These are phyloP conservation scores for Heliconius hermathena DNA, from an alignment of 1,140 invertebrate species.

Conservation along the genomic window DNA sequence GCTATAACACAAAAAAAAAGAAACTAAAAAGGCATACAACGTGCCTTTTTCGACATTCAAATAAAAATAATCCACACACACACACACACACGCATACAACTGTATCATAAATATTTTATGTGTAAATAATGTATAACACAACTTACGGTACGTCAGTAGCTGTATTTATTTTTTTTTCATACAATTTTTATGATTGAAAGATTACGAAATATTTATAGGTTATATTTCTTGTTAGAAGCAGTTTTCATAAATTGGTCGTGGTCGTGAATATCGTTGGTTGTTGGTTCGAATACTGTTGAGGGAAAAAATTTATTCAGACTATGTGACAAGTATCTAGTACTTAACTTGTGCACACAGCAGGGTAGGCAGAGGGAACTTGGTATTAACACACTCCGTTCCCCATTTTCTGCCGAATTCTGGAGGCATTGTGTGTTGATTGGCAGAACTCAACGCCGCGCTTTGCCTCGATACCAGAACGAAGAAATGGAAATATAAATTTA, in stretches of 20 bases:
- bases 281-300: too few relatives aligned
- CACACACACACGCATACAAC: background rate
- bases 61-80: background rate
- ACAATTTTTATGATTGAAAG: background rate
- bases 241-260: background rate
- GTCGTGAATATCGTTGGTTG: too few relatives aligned
- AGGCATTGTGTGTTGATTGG: too few relatives aligned
- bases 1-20: background rate
- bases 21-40: background rate
- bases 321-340: too few relatives aligned
- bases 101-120: background rate
- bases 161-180: background rate
- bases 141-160: background rate
- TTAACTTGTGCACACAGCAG: too few relatives aligned
- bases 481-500: too few relatives aligned
- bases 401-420: too few relatives aligned
- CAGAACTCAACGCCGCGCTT: too few relatives aligned
- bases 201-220: background rate
- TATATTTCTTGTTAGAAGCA: background rate
- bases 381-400: too few relatives aligned
- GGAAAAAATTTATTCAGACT: too few relatives aligned
- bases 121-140: background rate
- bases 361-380: too few relatives aligned
- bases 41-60: background rate
- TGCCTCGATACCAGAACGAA: too few relatives aligned